Evolutionary conservation across 1,140 invertebrate genomes (phyloP).

Genomic region (Drosophila truncata): DNA sequence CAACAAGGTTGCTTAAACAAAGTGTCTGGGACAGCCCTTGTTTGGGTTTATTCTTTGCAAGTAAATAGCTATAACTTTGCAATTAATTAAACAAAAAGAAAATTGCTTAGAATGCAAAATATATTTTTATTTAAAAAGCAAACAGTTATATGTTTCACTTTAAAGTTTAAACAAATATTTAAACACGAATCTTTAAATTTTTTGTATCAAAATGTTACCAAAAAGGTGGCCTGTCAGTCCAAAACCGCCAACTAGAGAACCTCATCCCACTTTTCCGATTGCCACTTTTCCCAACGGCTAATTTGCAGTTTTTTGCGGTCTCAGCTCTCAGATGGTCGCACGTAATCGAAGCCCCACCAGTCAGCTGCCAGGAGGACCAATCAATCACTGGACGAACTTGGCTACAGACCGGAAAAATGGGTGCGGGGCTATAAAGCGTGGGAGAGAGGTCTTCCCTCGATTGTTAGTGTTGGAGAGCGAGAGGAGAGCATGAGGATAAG

Average conservation of each 20-base stretch:
- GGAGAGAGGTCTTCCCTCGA: background rate
- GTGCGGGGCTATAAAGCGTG: background rate
- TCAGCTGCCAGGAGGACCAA: slow-evolving; percentile 52
- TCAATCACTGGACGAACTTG: slow-evolving; percentile 59
- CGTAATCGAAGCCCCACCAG: slow-evolving; percentile 50
- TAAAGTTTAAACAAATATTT: background rate
- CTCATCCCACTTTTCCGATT: slow-evolving; percentile 3
- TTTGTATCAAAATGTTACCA: background rate
- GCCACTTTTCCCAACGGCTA: slow-evolving; percentile 32
- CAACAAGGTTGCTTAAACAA: slow-evolving; percentile 3
- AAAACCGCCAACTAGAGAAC: background rate
- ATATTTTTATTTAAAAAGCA: background rate
- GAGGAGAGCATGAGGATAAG: background rate
- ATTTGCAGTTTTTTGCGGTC: slow-evolving; percentile 57
- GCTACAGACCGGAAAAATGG: slow-evolving; percentile 12
- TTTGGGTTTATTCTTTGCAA: background rate
- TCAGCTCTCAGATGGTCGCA: slow-evolving; percentile 51
- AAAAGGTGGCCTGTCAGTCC: background rate
- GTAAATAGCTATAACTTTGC: background rate
- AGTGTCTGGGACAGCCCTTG: background rate
- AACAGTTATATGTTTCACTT: background rate
- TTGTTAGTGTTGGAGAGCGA: background rate
- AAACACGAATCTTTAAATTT: background rate
- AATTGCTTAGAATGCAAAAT: no score
- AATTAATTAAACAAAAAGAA: background rate